Evolutionary conservation across 2,113 vertebrate genomes (phyloP), one percentile per base, ranked within the genome.

Genomic region (Dolichallabes microphthalmus): DNA sequence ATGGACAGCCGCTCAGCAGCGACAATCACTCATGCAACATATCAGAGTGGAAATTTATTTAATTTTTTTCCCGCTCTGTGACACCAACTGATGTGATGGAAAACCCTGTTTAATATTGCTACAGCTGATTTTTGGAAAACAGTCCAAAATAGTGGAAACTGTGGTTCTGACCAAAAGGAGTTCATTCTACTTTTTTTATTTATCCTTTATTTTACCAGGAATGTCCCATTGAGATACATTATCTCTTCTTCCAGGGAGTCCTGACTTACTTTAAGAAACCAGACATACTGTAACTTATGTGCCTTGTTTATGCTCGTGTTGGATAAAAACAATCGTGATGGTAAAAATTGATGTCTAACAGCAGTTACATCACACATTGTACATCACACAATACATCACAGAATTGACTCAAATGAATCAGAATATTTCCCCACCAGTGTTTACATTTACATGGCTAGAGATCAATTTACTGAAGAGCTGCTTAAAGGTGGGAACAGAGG

Each of bases 21-120:
- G 15, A 14, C 61, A 66, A 22, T 60, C 30, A 60, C 30, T 58
- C 61, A 82, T 87, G 32, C 75, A 27, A 71, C 79, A 85, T 87
- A 85, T 85, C 83, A 85, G 68, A 68, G 61, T 53, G 2, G 50
- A 53, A 85, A 69, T 75, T 82, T 13, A 84, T 58, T 75, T 83
- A 15, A 15, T 6, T 68, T 13, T 45, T 75, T 75, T 57, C 58
- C 11, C 10, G 58, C 3, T 58, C 30, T 22, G 10, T 35, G 30
- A 58, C 19, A 39, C 10, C 19, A 79, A 32, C 10, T n/a, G n/a
- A 35, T 35, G 32, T 35, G 25, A 55, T 12, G 50, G n/a, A 55
- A 74, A 75, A 52, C 45, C 71, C n/a, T 55, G 53, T 17, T 8
- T 17, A 0, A 35, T 79, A 35, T 79, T 0, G 2, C 27, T 57